Conservation (phyloP, 2,888 invertebrate genomes). For the Acanthopleura granulata region DNA sequence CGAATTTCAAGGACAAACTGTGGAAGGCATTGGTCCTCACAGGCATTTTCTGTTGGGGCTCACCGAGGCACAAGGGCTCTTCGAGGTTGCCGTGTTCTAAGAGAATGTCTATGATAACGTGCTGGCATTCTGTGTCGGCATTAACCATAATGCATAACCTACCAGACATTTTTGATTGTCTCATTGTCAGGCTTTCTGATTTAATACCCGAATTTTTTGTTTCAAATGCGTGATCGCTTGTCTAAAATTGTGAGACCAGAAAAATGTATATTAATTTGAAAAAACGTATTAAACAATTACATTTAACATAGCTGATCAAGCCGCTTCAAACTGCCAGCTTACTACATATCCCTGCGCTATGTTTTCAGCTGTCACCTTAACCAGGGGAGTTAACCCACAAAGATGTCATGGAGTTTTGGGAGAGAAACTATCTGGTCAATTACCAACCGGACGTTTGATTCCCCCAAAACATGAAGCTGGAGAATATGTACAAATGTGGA, state of each 20-base stretch:
- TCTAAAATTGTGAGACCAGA: no score
- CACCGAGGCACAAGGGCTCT: neutral
- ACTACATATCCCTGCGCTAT: no score
- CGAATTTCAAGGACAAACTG: neutral
- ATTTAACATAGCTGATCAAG: no score
- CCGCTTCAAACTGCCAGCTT: no score
- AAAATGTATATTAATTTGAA: no score
- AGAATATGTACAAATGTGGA: neutral
- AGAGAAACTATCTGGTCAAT: neutral
- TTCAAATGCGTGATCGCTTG: no score
- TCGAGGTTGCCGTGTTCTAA: neutral
- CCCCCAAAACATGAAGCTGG: conserved; percentile 11
- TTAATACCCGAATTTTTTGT: no score
- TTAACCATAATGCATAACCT: neutral
- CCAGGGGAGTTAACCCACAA: neutral
- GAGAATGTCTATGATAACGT: neutral
- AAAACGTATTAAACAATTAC: no score
- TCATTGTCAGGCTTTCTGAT: no score
- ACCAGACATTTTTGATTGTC: no score
- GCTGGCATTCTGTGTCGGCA: neutral
- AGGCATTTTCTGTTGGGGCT: neutral
- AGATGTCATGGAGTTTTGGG: conserved; percentile 11
- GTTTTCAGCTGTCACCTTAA: no score
- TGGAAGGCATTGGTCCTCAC: conserved; percentile 6
- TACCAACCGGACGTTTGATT: neutral